Base-by-base conservation (phyloP, 2,113 vertebrate genomes). In the Nibea albiflora region DNA sequence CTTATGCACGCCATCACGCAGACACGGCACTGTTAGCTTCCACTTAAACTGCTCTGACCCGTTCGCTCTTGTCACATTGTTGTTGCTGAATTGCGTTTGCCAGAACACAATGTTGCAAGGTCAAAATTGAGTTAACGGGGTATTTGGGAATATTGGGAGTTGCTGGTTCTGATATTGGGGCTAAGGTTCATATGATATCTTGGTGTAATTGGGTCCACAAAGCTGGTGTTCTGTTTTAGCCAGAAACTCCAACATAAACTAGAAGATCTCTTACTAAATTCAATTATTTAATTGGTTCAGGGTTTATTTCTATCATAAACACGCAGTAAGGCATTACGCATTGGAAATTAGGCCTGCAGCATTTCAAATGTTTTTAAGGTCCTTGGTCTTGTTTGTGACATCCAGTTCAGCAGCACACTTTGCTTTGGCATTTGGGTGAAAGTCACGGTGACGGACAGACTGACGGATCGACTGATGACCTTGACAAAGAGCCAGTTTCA, bases 401-500 rank as follows among this genome's bases (percentile, higher is more conserved):
- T 74, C 49, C 39, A 54, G 56, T 57, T 62, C 54, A 47, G 16
- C 17, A 0, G 64, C 28, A 35, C 49, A 49, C 46, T 80, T 53
- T 60, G 39, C 17, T 62, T 76, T 56, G 68, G n/a, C 65, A 60
- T 67, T 71, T 28, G 65, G 68, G 0, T 76, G 71, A 85, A 85
- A 85, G 88, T 85, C 64, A 62, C 46, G 8, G 22, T 61, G 73
- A 62, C 46, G n/a, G 73, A 53, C 67, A 66, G 68, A 83, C 57
- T 26, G 52, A 67, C 14, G 3, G 65, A 86, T 85, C n/a, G 75
- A 89, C 69, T 64, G 39, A 58, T 89, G 87, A 93, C 89, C 88
- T 91, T 90, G 91, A 89, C 85, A 73, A 49, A 53, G 19, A 52
- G 71, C 77, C 85, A 68, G 75, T 72, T 88, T 73, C 71, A 77